phyloP scores from a whole-genome alignment of 2,797 vertebrate species.

The Labroides dimidiatus region DNA sequence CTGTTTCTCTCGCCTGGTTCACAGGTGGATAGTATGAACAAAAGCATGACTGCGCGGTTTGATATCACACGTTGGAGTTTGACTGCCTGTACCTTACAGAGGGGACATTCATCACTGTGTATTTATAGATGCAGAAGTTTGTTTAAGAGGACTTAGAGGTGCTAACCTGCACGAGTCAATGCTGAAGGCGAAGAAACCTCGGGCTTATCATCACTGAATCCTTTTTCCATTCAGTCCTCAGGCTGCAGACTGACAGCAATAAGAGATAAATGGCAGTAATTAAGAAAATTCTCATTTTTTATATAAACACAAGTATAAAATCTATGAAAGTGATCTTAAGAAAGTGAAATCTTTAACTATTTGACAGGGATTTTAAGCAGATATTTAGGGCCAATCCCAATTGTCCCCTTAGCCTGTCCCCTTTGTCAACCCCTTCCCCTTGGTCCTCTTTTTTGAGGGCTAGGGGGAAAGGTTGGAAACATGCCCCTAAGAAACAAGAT shows the following conservation, averaged over 20 bases:
- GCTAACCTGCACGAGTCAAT: slow-evolving; percentile 1
- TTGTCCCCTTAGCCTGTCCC: too few relatives aligned
- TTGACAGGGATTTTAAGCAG: too few relatives aligned
- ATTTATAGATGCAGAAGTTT: slow-evolving; percentile 23
- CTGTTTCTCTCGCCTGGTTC: slow-evolving; percentile 17
- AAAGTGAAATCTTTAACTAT: too few relatives aligned
- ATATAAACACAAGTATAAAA: too few relatives aligned
- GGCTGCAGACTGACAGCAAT: neutral
- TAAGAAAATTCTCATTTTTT: too few relatives aligned
- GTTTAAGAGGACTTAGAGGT: neutral
- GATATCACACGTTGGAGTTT: neutral
- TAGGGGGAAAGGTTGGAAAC: too few relatives aligned
- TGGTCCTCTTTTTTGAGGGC: too few relatives aligned
- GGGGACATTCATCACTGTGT: neutral
- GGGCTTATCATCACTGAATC: slow-evolving; percentile 4
- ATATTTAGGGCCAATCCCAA: too few relatives aligned
- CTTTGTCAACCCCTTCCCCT: too few relatives aligned
- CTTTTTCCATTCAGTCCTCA: neutral
- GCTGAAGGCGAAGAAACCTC: slow-evolving; percentile 7
- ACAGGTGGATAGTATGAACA: slow-evolving; percentile 1
- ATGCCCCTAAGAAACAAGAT: too few relatives aligned
- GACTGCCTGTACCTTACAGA: slow-evolving; percentile 13
- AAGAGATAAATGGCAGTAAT: neutral
- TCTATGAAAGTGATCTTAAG: too few relatives aligned
- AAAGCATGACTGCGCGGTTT: neutral